phyloP scores from a whole-genome alignment of 1,140 invertebrate genomes.

The Gerris buenoi region DNA sequence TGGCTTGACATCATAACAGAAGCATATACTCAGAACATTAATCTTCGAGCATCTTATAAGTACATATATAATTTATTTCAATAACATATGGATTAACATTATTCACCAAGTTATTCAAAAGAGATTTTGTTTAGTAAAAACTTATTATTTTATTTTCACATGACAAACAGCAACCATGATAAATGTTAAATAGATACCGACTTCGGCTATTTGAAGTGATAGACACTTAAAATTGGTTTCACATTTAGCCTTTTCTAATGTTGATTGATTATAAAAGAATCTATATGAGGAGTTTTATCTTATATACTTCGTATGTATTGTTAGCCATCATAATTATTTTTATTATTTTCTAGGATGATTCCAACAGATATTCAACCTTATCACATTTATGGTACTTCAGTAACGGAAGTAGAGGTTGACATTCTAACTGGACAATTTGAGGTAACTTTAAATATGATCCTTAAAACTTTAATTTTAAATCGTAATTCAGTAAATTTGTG shows the following conservation, averaged over 20 bases:
- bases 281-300: too few relatives aligned
- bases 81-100: neutral
- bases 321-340: too few relatives aligned
- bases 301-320: too few relatives aligned
- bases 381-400: conserved; percentile 15
- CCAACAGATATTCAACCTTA: neutral
- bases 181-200: neutral
- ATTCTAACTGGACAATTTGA: conserved; percentile 53
- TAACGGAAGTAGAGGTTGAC: conserved; percentile 53
- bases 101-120: neutral
- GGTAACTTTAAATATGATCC: conserved; percentile 24
- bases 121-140: neutral
- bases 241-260: neutral
- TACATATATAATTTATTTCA: neutral
- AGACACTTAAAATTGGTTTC: neutral
- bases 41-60: conserved; percentile 10
- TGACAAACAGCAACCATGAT: neutral
- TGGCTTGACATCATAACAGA: conserved; percentile 48
- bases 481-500: too few relatives aligned
- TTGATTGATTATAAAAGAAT: too few relatives aligned
- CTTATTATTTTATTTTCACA: neutral
- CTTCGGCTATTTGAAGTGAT: neutral
- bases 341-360: neutral
- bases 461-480: too few relatives aligned
- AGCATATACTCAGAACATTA: conserved; percentile 27